A percentile compares a stretch with the other conserved stretches of the same genome.
Conservation (phyloP, 2,113 vertebrate genomes). For the Arvicanthis niloticus region DNA sequence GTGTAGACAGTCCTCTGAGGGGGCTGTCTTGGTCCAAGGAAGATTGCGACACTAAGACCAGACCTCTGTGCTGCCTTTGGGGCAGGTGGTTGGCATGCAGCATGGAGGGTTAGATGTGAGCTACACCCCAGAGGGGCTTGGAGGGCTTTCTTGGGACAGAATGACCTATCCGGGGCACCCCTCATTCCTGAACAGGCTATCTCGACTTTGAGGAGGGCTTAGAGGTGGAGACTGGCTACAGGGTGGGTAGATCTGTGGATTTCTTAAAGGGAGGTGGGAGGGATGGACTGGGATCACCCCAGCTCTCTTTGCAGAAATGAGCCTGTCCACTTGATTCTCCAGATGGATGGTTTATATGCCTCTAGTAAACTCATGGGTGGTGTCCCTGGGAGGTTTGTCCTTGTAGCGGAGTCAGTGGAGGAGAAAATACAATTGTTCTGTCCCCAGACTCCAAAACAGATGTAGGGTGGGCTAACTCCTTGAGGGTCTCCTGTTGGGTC, state of each 20-base stretch:
- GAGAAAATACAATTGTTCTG: neutral
- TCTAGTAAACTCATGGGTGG: neutral
- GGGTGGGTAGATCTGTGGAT: neutral
- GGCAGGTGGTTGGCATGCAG: neutral
- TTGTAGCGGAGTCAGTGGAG: neutral
- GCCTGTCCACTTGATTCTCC: accelerated
- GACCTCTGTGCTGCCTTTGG: neutral
- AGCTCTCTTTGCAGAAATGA: neutral
- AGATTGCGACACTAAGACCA: neutral
- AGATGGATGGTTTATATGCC: neutral
- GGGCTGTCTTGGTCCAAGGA: neutral
- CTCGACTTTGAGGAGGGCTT: neutral
- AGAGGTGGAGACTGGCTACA: accelerated
- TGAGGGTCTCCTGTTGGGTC: neutral
- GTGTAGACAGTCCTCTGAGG: neutral
- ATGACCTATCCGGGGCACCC: neutral
- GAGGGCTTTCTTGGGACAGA: neutral
- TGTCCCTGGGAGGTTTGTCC: neutral
- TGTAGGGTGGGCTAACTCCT: neutral
- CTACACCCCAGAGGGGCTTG: neutral
- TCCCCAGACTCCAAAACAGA: neutral
- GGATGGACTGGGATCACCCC: neutral
- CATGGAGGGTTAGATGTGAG: too few relatives aligned
- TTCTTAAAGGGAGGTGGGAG: neutral
- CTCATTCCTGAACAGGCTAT: neutral